Evolutionary conservation across 2,888 invertebrate species (phyloP).

Genomic region (Empis livida): DNA sequence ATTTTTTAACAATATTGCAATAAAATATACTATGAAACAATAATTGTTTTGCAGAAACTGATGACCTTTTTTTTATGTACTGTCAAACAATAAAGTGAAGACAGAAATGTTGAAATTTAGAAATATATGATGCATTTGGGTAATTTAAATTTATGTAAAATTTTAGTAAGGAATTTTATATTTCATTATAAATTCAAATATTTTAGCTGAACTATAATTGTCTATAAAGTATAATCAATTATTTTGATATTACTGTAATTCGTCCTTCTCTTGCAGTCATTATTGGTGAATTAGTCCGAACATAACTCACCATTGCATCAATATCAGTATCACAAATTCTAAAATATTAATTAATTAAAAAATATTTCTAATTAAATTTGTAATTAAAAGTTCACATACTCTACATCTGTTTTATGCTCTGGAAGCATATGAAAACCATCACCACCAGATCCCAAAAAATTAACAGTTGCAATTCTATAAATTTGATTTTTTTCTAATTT

Average conservation of each 20-base stretch:
- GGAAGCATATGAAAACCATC: slow-evolving; percentile 47
- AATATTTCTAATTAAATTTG: neutral
- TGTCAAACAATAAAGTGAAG: too few relatives aligned
- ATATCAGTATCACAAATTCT: slow-evolving; percentile 18
- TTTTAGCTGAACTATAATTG: too few relatives aligned
- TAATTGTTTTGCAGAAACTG: too few relatives aligned
- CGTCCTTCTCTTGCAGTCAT: slow-evolving; percentile 20
- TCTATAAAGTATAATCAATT: too few relatives aligned
- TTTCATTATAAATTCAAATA: too few relatives aligned
- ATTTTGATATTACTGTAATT: slow-evolving; percentile 13
- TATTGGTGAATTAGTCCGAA: slow-evolving; percentile 17
- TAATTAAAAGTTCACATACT: slow-evolving; percentile 16
- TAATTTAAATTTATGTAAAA: too few relatives aligned
- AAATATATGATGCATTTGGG: too few relatives aligned
- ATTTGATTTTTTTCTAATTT: slow-evolving; percentile 41
- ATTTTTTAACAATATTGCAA: too few relatives aligned
- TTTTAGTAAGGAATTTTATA: too few relatives aligned
- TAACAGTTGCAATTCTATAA: slow-evolving; percentile 49
- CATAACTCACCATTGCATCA: slow-evolving; percentile 22
- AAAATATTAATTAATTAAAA: neutral
- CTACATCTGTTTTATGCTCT: slow-evolving; percentile 25
- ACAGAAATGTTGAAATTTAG: too few relatives aligned
- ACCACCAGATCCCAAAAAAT: slow-evolving; percentile 54
- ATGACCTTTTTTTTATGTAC: too few relatives aligned
- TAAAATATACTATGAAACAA: too few relatives aligned